phyloP scores from a whole-genome alignment of 2,113 vertebrate genomes.

The Orthonyx spaldingii region DNA sequence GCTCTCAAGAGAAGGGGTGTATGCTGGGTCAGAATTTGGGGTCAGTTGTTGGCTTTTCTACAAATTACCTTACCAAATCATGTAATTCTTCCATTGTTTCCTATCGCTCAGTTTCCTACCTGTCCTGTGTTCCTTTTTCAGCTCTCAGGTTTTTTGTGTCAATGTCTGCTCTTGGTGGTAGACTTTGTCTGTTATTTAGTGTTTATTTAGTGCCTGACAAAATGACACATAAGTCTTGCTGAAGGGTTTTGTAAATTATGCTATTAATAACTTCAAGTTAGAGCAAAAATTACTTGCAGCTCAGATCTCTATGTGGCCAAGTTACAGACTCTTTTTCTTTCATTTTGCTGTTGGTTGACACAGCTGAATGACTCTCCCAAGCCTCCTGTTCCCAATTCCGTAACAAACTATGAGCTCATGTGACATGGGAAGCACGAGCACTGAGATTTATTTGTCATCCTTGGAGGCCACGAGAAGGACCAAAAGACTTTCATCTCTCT shows the following conservation, averaged over 20 bases:
- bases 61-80: not conserved
- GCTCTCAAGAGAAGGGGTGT: not conserved
- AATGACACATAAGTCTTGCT: not conserved
- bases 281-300: not conserved
- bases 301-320: not conserved
- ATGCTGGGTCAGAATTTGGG: not conserved
- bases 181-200: not conserved
- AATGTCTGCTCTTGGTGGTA: not conserved
- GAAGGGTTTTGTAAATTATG: slow-evolving; percentile 6
- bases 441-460: slow-evolving; percentile 17
- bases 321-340: not conserved
- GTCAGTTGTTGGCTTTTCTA: not conserved
- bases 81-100: not conserved
- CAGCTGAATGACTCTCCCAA: not conserved
- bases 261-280: not conserved
- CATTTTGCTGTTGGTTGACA: not conserved
- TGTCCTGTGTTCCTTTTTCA: not conserved
- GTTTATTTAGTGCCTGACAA: not conserved
- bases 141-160: not conserved
- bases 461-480: slow-evolving; percentile 7
- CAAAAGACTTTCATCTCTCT: not conserved
- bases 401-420: not conserved
- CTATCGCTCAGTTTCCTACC: not conserved
- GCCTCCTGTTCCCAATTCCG: not conserved
- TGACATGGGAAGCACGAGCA: not conserved